A percentile compares a stretch with the other conserved stretches of the same genome.
Conservation (phyloP, 2,888 invertebrate species). For the Tridacna crocea region DNA sequence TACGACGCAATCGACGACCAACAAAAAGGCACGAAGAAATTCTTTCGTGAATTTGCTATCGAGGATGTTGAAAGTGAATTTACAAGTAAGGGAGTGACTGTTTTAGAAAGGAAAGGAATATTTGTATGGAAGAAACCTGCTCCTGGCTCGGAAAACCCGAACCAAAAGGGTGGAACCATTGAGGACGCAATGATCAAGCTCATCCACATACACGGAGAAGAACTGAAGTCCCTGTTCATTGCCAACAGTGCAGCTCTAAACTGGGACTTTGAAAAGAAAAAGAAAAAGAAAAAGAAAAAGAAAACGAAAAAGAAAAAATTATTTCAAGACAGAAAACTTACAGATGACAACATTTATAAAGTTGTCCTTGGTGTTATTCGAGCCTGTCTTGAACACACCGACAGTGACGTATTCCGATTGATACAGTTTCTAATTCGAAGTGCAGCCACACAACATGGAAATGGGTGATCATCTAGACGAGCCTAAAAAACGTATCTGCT, state of each 20-base stretch:
- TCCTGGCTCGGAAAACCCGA: background rate
- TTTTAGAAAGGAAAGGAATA: background rate
- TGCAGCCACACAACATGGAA: no score
- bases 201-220: background rate
- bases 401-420: no score
- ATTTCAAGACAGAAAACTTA: background rate
- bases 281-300: no score
- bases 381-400: background rate
- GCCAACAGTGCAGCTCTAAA: background rate
- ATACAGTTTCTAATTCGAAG: no score
- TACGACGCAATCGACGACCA: slow-evolving; percentile 9
- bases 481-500: no score
- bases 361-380: background rate
- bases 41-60: background rate
- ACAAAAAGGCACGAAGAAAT: background rate
- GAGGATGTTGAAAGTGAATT: background rate
- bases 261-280: background rate
- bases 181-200: background rate
- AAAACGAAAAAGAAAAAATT: no score
- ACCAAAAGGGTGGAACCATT: slow-evolving; percentile 4
- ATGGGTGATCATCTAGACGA: no score
- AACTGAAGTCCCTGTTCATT: background rate
- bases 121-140: slow-evolving; percentile 13
- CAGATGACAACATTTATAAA: slow-evolving; percentile 1
- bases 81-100: background rate